Conservation (phyloP, 1,140 invertebrate species). For the Amyelois transitella region DNA sequence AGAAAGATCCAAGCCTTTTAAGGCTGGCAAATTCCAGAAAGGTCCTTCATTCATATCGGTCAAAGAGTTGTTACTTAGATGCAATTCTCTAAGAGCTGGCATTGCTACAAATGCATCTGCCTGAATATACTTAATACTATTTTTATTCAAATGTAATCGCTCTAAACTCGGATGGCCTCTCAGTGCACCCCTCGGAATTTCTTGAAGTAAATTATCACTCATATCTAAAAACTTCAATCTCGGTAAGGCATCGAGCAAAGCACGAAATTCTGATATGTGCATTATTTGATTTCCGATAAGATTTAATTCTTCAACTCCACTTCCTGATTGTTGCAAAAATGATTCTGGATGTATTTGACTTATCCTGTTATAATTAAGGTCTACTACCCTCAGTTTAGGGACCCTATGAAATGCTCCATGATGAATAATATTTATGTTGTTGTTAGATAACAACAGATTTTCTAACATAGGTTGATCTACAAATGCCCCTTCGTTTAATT, state of each 20-base stretch:
- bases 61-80: slow-evolving; percentile 86
- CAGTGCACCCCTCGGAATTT: slow-evolving; percentile 83
- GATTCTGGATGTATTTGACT: slow-evolving; percentile 86
- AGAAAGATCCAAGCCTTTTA: slow-evolving; percentile 88
- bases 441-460: slow-evolving; percentile 81
- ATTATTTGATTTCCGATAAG: slow-evolving; percentile 84
- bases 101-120: slow-evolving; percentile 85
- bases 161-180: slow-evolving; percentile 86
- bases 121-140: slow-evolving; percentile 82
- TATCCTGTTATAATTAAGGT: slow-evolving; percentile 87
- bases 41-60: slow-evolving; percentile 78
- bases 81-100: slow-evolving; percentile 86
- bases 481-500: slow-evolving; percentile 84
- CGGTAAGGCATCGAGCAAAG: slow-evolving; percentile 84
- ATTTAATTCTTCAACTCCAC: slow-evolving; percentile 84
- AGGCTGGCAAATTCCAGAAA: slow-evolving; percentile 86
- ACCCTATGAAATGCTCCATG: slow-evolving; percentile 86
- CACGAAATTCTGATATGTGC: slow-evolving; percentile 81
- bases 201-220: slow-evolving; percentile 83
- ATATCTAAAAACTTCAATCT: slow-evolving; percentile 84
- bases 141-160: slow-evolving; percentile 86
- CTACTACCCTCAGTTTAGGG: slow-evolving; percentile 81
- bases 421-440: slow-evolving; percentile 83
- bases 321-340: slow-evolving; percentile 82
- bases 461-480: slow-evolving; percentile 84